Conservation (phyloP, 1,140 invertebrate genomes). For the Scaptomyza graminum region DNA sequence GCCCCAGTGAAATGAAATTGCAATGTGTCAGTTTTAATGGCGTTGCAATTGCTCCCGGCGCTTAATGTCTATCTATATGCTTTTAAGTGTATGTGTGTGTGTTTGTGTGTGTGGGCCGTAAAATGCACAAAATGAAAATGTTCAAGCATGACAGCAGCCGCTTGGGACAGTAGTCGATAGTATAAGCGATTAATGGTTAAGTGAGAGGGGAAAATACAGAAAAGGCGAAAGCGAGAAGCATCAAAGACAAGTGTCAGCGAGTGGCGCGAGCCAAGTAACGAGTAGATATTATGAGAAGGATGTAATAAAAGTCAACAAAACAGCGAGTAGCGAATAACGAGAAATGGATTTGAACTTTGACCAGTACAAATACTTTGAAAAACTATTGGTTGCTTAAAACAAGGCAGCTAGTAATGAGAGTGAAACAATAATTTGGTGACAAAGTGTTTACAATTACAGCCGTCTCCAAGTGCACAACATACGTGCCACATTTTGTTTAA, state of each 20-base stretch:
- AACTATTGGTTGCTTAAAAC: too few species aligned
- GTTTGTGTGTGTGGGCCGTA: conserved; percentile 19
- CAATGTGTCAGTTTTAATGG: conserved; percentile 81
- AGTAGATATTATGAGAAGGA: neutral
- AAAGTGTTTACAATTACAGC: too few species aligned
- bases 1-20: conserved; percentile 64
- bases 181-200: conserved; percentile 59
- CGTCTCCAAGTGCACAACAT: neutral
- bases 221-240: neutral
- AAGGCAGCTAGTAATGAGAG: neutral
- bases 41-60: conserved; percentile 71
- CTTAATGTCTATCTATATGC: conserved; percentile 58
- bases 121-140: conserved; percentile 50
- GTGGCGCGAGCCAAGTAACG: neutral
- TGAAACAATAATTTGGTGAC: too few species aligned
- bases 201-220: neutral
- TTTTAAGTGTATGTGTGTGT: conserved; percentile 1
- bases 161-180: conserved; percentile 25
- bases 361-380: too few species aligned
- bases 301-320: neutral
- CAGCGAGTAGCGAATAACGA: neutral
- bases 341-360: too few species aligned
- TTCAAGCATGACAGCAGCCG: conserved; percentile 19
- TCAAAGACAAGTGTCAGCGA: neutral
- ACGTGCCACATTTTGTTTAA: too few species aligned